phyloP scores from a whole-genome alignment of 2,888 invertebrate species.

The Epirrhoe tristata region DNA sequence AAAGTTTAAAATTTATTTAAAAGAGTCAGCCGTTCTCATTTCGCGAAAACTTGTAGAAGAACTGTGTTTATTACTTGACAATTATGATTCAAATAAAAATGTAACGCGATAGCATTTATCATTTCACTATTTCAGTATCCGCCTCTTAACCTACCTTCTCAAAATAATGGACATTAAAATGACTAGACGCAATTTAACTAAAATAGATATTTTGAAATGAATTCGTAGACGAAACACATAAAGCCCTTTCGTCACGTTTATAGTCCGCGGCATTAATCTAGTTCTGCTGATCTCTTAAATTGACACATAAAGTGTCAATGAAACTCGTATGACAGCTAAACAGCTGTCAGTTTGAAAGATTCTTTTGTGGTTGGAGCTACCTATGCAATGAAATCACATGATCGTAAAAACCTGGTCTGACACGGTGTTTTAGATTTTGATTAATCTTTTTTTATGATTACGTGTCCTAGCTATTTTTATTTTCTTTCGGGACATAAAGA shows the following conservation, averaged over 20 bases:
- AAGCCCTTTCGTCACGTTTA: conserved; percentile 29
- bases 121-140: conserved; percentile 26
- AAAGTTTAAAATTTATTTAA: no score
- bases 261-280: conserved; percentile 1
- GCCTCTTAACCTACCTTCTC: conserved; percentile 38
- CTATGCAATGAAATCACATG: background rate
- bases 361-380: background rate
- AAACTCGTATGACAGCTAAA: background rate
- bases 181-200: conserved; percentile 42
- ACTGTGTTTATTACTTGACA: background rate
- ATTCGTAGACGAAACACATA: conserved; percentile 43
- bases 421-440: no score
- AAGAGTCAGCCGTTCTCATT: background rate
- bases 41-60: background rate
- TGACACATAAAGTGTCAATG: background rate
- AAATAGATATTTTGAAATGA: conserved; percentile 41
- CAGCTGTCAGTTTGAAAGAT: background rate
- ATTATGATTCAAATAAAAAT: conserved; percentile 8
- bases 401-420: no score
- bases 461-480: no score
- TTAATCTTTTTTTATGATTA: no score
- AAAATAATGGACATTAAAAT: conserved; percentile 37
- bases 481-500: no score
- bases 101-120: conserved; percentile 32
- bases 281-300: conserved; percentile 4